Base-by-base conservation (phyloP, 92 coral and sea anemone genomes). In the Ricordea florida region DNA sequence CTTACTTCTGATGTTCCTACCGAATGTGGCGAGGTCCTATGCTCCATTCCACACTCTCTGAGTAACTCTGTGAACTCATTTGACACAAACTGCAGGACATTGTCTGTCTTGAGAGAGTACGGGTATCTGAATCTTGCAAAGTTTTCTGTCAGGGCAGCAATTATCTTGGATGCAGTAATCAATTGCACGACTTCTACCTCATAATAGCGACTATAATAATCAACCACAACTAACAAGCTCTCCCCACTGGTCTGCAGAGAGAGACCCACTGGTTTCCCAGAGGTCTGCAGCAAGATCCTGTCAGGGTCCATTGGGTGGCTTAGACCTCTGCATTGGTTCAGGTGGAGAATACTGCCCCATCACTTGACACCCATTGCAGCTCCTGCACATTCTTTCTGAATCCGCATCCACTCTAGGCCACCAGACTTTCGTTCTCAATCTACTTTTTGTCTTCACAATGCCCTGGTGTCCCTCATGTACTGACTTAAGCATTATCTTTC, bases 401-500 rank as follows among this genome's bases (percentile, higher is more conserved):
- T 65, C 58, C 6, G 26, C n/a, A 38, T 53, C 76, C 42, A 82
- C 65, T 7, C 80, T 57, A 8, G 87, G 82, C 84, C 79, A 76
- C 89, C 89, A 76, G 0, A 67, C 84, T 28, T 84, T 84, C 11
- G 44, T 25, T 26, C 89, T 29, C 2, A 76, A 10, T 1, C 69
- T 33, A 8, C 57, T 69, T 25, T 84, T 84, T 16, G 71, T 69
- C 58, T 69, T 69, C 0, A 76, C 80, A 4, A 84, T 61, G 5
- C 90, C 80, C 23, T 77, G 89, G 33, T 84, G 85, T 6, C 80
- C 85, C 23, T 83, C 78, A 29, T 76, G 83, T 3, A 78, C 84
- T 45, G 52, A 28, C 14, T 32, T 36, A 14, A 71, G 9, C 15
- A 71, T 74, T 26, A 36, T 11, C 18, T 4, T 32, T 16, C 70